phyloP scores from a whole-genome alignment of 2,113 vertebrate genomes.

The Craseonycteris thonglongyai region DNA sequence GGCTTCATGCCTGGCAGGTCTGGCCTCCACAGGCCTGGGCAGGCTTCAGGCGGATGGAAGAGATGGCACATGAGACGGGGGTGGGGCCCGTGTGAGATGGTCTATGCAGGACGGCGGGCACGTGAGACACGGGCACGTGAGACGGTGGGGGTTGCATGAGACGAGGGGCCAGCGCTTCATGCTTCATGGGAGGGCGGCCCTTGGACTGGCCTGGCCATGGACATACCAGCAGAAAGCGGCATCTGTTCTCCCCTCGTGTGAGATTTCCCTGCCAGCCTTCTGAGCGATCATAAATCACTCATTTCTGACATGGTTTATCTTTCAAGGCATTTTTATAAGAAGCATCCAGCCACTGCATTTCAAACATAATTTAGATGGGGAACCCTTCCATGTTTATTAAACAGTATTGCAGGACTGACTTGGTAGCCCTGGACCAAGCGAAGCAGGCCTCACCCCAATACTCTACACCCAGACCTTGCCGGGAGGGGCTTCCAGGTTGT shows the following conservation, averaged over 20 bases:
- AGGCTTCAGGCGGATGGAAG: background rate
- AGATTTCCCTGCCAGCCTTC: background rate
- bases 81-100: no score
- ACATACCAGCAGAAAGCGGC: background rate
- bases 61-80: no score
- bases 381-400: constrained; percentile 14
- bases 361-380: background rate
- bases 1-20: fast-evolving
- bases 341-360: constrained; percentile 15
- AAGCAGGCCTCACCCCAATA: background rate
- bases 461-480: background rate
- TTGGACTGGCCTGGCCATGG: fast-evolving
- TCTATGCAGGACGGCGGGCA: no score
- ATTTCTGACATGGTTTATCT: constrained; percentile 31
- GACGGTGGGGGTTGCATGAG: fast-evolving
- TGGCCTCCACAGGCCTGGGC: background rate
- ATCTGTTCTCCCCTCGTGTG: background rate
- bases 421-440: constrained; percentile 9
- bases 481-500: background rate
- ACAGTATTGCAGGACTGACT: constrained; percentile 1
- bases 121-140: no score
- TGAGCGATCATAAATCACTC: constrained; percentile 35
- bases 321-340: constrained; percentile 49
- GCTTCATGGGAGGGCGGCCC: background rate
- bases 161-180: fast-evolving